Evolutionary conservation across 2,888 invertebrate species (phyloP).

Genomic region (Stratiomys singularior): DNA sequence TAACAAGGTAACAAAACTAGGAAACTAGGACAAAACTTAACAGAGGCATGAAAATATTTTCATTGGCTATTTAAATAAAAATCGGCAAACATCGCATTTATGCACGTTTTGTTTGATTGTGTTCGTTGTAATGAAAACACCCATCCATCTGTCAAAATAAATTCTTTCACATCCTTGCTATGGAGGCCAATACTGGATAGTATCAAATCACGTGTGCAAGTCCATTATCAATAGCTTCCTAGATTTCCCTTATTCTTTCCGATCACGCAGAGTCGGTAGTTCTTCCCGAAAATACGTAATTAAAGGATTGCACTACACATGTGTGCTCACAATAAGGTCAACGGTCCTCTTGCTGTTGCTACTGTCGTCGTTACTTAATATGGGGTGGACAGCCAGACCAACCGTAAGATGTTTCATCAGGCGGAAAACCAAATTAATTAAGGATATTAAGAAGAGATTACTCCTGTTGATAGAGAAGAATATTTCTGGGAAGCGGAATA

Average conservation of each 20-base stretch:
- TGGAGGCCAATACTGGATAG: not conserved
- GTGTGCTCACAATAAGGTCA: conserved; percentile 19
- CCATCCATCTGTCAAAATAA: too few species aligned
- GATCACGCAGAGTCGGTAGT: not conserved
- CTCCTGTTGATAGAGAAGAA: conserved; percentile 38
- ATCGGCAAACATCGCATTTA: too few species aligned
- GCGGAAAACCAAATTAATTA: conserved; percentile 48
- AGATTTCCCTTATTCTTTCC: not conserved
- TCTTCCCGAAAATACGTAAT: not conserved
- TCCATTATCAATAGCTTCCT: conserved; percentile 27
- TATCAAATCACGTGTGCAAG: conserved; percentile 41
- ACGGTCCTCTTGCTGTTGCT: not conserved
- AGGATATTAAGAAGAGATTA: conserved; percentile 47
- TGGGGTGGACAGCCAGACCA: not conserved
- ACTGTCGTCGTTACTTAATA: not conserved
- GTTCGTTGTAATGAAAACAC: too few species aligned
- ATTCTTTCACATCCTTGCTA: not conserved
- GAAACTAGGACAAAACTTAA: too few species aligned
- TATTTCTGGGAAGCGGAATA: not conserved
- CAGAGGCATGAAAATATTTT: too few species aligned
- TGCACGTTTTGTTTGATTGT: too few species aligned
- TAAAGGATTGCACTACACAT: conserved; percentile 18
- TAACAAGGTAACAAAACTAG: too few species aligned
- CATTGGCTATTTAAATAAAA: too few species aligned
- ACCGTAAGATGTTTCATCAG: conserved; percentile 29